Evolutionary conservation across 35 echinoderm and acorn worm genomes (phyloP).

Genomic region (Apostichopus californicus): DNA sequence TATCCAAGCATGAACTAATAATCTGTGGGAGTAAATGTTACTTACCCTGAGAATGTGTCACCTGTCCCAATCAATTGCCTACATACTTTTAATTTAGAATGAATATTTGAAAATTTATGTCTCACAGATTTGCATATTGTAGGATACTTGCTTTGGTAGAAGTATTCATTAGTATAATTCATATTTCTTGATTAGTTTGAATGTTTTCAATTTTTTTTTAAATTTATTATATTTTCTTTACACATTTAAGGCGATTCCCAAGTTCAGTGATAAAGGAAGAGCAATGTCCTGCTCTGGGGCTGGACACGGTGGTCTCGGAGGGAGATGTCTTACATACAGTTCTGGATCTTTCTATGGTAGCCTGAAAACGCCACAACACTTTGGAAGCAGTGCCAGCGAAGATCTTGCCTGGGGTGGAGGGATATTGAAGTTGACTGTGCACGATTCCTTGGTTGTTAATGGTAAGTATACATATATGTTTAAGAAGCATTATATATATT

Average conservation of each 20-base stretch:
- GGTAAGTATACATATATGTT: constrained; percentile 8
- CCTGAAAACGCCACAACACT: constrained; percentile 60
- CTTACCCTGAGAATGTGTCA: no score
- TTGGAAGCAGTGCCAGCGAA: constrained; percentile 70
- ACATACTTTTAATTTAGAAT: no score
- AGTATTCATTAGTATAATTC: no score
- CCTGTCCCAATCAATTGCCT: no score
- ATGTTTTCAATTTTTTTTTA: no score
- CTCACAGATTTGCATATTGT: no score
- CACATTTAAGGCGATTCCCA: background rate
- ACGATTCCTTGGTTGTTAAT: constrained; percentile 28
- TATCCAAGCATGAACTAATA: no score
- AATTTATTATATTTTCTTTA: no score
- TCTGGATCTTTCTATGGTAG: constrained; percentile 68
- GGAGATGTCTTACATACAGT: constrained; percentile 46
- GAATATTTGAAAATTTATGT: no score
- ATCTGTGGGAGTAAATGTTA: no score
- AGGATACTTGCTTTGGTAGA: no score
- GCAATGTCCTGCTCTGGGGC: constrained; percentile 38
- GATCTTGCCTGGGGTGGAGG: constrained; percentile 56
- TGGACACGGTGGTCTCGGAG: constrained; percentile 74
- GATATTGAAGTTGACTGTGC: constrained; percentile 23
- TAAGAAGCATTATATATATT: background rate
- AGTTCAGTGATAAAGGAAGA: background rate
- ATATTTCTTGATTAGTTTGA: no score